Base-by-base conservation (phyloP, 2,888 invertebrate species). In the Scelioninae gen. 2 region DNA sequence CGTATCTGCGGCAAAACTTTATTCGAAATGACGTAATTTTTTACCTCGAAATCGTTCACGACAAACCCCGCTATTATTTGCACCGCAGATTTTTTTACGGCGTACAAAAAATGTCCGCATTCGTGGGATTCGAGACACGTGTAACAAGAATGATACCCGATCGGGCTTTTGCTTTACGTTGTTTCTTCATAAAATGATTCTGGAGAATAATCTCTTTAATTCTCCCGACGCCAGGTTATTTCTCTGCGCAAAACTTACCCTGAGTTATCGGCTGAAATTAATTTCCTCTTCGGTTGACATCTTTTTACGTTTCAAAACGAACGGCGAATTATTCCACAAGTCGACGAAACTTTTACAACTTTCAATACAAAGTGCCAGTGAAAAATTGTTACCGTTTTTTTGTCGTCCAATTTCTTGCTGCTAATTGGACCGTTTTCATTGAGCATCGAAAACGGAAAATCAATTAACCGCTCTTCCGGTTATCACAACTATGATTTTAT, bases 151-250 rank as follows among this genome's bases (percentile, higher is more conserved):
- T 28, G 37, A 60, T 39, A 48, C 37, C 48, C 39, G 28, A 60
- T 60, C 37, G 48, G 28, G 13, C 48, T 37, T 48, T 48, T 48
- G 39, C 37, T 60, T 60, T 48, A 48, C 28, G 31, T 48, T 39
- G 13, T 60, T 2, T 19, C 28, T 41, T 50, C 50, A 52, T 15
- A 50, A 50, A 61, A 48, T 39, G 41, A 41, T 28, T 61, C 50
- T 41, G 13, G 19, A 9, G 35, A 50, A 61, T 61, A 61, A 61
- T 61, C 61, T 61, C 50, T 41, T 52, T 61, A 61, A 61, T 61
- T 61, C 60, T 61, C 46, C 46, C 16, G 46, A 46, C 35, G 19
- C 45, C 58, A 19, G n/a, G 46, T 45, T 58, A 35, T 46, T 58
- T 46, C 46, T 58, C 58, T 46, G 19, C 19, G 18, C 43, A 43